Conservation (phyloP, 2,888 invertebrate genomes). For the Apamea monoglypha region DNA sequence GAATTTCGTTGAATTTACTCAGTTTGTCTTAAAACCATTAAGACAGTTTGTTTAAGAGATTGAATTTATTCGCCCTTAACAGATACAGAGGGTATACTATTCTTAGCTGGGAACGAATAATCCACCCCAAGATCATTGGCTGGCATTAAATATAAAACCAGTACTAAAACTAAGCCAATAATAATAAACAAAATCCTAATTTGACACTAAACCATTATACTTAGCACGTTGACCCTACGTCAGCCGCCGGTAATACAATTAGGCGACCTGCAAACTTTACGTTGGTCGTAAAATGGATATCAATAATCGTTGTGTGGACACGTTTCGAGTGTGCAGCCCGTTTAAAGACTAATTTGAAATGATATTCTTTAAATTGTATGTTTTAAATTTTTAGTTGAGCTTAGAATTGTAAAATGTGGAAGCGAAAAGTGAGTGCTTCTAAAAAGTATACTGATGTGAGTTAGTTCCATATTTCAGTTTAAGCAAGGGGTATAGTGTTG, state of each 20-base stretch:
- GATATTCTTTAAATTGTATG: conserved; percentile 28
- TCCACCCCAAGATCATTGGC: conserved; percentile 33
- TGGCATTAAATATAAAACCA: conserved; percentile 23
- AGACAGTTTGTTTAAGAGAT: not conserved
- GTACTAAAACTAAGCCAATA: conserved; percentile 38
- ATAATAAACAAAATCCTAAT: conserved; percentile 60
- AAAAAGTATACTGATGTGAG: not conserved
- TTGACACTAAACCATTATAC: conserved; percentile 29
- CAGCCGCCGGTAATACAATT: conserved; percentile 36
- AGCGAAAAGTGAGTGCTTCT: not conserved
- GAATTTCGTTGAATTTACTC: not conserved
- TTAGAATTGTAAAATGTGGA: conserved; percentile 41
- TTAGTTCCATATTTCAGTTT: not conserved
- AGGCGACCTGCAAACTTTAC: conserved; percentile 48
- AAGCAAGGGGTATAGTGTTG: not conserved
- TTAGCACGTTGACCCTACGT: conserved; percentile 56
- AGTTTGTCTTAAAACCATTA: not conserved
- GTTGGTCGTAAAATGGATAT: conserved; percentile 48
- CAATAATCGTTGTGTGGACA: conserved; percentile 53
- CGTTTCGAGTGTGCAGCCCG: conserved; percentile 32
- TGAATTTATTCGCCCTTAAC: not conserved
- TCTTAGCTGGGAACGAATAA: conserved; percentile 24
- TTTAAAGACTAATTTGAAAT: conserved; percentile 50
- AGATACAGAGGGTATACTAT: not conserved
- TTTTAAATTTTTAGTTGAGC: conserved; percentile 27